Conservation (phyloP, 2,797 vertebrate species). For the Pseudochaenichthys georgianus region DNA sequence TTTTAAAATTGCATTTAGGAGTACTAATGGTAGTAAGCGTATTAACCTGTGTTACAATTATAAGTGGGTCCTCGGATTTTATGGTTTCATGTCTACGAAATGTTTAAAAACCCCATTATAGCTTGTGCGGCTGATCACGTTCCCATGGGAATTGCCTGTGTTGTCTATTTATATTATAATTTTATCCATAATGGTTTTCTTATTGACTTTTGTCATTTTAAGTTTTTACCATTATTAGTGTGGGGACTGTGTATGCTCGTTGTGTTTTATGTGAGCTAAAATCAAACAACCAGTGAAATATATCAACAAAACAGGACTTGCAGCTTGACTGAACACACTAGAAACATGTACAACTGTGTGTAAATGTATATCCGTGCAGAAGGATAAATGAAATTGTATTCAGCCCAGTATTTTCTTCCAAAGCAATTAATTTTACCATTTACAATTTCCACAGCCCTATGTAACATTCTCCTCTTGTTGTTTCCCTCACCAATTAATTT, state of each 20-base stretch:
- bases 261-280: neutral
- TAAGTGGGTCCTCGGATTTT: too few relatives aligned
- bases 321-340: neutral
- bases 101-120: too few relatives aligned
- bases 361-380: slow-evolving; percentile 5
- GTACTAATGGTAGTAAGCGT: too few relatives aligned
- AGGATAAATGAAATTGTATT: slow-evolving; percentile 20
- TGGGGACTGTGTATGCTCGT: neutral
- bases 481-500: slow-evolving; percentile 48
- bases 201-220: neutral
- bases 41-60: too few relatives aligned
- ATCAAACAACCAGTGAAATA: neutral
- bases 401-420: slow-evolving; percentile 4
- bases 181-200: neutral
- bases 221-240: neutral
- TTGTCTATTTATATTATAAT: neutral
- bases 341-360: neutral
- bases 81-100: too few relatives aligned
- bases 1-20: too few relatives aligned
- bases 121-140: neutral
- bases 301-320: neutral
- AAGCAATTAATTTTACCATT: slow-evolving; percentile 32
- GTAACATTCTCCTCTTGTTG: slow-evolving; percentile 31
- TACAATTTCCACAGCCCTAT: slow-evolving; percentile 18
- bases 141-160: neutral